Evolutionary conservation across 2,113 vertebrate species (phyloP), one percentile per base, ranked within the genome.

Genomic region (Tretioscincus oriximinensis): DNA sequence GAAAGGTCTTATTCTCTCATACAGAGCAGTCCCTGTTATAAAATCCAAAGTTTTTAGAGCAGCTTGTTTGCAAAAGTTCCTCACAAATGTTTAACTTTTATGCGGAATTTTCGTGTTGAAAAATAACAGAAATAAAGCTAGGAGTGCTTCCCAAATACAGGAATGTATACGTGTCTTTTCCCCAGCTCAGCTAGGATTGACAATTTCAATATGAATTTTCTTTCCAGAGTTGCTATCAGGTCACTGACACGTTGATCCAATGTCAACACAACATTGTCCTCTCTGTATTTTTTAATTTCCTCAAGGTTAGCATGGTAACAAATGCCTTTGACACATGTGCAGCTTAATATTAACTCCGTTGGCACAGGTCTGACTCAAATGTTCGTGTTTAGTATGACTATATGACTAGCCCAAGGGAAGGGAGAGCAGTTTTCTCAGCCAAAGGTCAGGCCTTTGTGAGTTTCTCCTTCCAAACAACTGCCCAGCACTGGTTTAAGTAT

Each of bases 331-430:
- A 41, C 7, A n/a, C 41, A 63, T 61, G 10, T 6, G 47, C 51
- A 47, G 64, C 65, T 11, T 77, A 51, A 77, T 51, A 51, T 77
- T 77, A 77, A 24, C 20, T 41, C n/a, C n/a, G n/a, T n/a, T n/a
- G n/a, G n/a, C n/a, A n/a, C n/a, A n/a, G n/a, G n/a, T n/a, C n/a
- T n/a, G n/a, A n/a, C n/a, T n/a, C n/a, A n/a, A n/a, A n/a, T n/a
- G n/a, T n/a, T n/a, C n/a, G n/a, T n/a, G n/a, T n/a, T n/a, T n/a
- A n/a, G n/a, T n/a, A n/a, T n/a, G n/a, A n/a, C n/a, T n/a, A n/a
- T n/a, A n/a, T n/a, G n/a, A n/a, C n/a, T n/a, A n/a, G n/a, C n/a
- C n/a, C n/a, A n/a, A n/a, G 35, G 35, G 26, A 64, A 64, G n/a
- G n/a, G 61, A 9, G 61, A 41, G 21, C n/a, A 22, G 7, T 64